Percentiles rank a stretch among this genome's conserved stretches.
Conservation (phyloP, 2,797 vertebrate genomes). For the Melanotaenia boesemani region DNA sequence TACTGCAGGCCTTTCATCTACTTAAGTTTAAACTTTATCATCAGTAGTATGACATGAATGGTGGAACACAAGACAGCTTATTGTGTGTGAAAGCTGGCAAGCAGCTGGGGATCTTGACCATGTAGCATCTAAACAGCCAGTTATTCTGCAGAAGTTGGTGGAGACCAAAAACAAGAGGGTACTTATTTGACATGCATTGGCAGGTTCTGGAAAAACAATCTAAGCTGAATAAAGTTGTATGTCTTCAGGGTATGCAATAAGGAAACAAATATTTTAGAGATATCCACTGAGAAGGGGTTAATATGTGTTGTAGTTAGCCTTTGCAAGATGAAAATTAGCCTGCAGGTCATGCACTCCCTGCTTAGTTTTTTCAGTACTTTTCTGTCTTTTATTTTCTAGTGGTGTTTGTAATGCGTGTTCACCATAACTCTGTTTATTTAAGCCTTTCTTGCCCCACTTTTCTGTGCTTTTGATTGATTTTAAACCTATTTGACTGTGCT, state of each 20-base stretch:
- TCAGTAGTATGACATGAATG: not conserved
- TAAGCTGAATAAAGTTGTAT: not conserved
- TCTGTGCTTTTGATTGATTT: slow-evolving; percentile 34
- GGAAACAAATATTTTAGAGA: not conserved
- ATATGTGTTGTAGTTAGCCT: not conserved
- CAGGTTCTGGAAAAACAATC: not conserved
- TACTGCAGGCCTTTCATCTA: not conserved
- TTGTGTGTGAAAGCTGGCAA: not conserved
- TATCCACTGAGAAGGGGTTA: not conserved
- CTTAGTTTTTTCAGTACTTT: not conserved
- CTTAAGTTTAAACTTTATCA: not conserved
- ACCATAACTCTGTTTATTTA: slow-evolving; percentile 21
- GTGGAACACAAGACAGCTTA: not conserved
- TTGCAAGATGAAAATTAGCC: not conserved
- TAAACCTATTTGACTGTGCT: slow-evolving; percentile 39
- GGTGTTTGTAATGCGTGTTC: slow-evolving; percentile 22
- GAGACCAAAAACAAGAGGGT: not conserved
- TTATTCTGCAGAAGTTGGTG: not conserved
- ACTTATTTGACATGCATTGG: not conserved
- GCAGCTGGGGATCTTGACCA: not conserved
- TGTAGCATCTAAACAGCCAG: not conserved
- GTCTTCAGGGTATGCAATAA: not conserved
- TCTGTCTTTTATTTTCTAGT: slow-evolving; percentile 10
- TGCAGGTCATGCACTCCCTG: not conserved
- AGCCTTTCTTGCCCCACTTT: slow-evolving; percentile 42